Evolutionary conservation across 2,113 vertebrate species (phyloP).

Genomic region (Halichoerus grypus): DNA sequence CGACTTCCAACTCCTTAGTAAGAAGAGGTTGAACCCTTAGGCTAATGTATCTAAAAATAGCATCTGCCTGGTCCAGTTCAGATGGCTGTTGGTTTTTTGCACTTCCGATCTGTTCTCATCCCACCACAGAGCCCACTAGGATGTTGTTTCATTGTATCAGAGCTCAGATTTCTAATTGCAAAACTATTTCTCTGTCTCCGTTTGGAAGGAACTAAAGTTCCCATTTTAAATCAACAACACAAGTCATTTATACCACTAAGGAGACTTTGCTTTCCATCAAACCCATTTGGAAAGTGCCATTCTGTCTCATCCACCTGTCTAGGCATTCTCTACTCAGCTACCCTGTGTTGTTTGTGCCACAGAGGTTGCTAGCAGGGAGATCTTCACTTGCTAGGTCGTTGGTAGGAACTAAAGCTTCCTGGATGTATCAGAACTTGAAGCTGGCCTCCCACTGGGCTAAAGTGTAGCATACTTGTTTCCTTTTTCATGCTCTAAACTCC

Average conservation of each 20-base stretch:
- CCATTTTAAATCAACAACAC: conserved; percentile 41
- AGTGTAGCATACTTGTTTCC: background rate
- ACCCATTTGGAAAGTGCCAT: background rate
- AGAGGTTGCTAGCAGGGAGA: background rate
- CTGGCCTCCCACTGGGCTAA: background rate
- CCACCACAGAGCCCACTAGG: background rate
- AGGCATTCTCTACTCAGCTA: background rate
- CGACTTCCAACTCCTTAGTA: background rate
- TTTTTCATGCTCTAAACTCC: background rate
- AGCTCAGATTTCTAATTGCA: background rate
- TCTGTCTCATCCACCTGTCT: background rate
- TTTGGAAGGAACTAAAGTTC: background rate
- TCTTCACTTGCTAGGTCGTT: background rate
- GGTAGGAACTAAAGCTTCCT: background rate
- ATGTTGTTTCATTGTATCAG: background rate
- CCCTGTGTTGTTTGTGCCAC: background rate
- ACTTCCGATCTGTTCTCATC: background rate
- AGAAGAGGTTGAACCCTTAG: background rate
- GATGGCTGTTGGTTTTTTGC: background rate
- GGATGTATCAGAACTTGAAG: background rate
- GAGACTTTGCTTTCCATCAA: background rate
- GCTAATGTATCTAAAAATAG: background rate
- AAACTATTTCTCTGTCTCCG: background rate
- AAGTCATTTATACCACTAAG: background rate
- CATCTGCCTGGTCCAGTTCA: background rate